Evolutionary conservation across 92 coral and sea anemone species (phyloP).

Genomic region (Palythoa heliodiscus): DNA sequence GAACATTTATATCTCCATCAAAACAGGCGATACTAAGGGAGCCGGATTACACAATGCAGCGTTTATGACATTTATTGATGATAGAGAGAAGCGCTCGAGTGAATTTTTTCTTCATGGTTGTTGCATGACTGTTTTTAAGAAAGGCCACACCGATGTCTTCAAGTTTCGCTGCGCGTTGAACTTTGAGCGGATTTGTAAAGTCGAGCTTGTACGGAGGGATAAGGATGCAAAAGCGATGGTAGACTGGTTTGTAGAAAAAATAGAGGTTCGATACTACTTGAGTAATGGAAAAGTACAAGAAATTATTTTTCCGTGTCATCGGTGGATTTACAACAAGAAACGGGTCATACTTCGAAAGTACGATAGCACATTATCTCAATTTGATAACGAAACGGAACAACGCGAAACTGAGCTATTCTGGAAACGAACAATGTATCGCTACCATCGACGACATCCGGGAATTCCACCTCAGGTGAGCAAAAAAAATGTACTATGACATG

Average conservation of each 20-base stretch:
- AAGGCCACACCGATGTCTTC: constrained; percentile 92
- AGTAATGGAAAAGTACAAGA: constrained; percentile 63
- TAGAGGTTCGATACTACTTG: constrained; percentile 80
- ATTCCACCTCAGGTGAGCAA: constrained; percentile 86
- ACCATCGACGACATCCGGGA: constrained; percentile 71
- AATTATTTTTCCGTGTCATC: constrained; percentile 87
- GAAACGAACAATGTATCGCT: constrained; percentile 95
- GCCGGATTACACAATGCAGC: constrained; percentile 89
- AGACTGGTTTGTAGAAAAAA: constrained; percentile 94
- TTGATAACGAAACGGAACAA: constrained; percentile 80
- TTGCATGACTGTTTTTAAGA: constrained; percentile 93
- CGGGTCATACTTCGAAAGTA: constrained; percentile 64
- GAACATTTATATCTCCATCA: constrained; percentile 74
- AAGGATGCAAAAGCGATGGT: constrained; percentile 76
- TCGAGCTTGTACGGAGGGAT: constrained; percentile 78
- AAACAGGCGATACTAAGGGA: constrained; percentile 95
- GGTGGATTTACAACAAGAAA: constrained; percentile 86
- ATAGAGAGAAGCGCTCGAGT: constrained; percentile 69
- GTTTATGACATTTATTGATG: constrained; percentile 78
- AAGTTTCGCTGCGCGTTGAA: constrained; percentile 59
- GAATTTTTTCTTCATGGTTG: constrained; percentile 87
- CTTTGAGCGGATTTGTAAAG: constrained; percentile 73
- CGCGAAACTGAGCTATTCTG: constrained; percentile 91
- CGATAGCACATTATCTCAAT: constrained; percentile 84
- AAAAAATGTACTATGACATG: neutral